These are phyloP conservation scores for Blastobasis adustella DNA, from an alignment of 2,888 invertebrate species.

Conservation along the genomic window DNA sequence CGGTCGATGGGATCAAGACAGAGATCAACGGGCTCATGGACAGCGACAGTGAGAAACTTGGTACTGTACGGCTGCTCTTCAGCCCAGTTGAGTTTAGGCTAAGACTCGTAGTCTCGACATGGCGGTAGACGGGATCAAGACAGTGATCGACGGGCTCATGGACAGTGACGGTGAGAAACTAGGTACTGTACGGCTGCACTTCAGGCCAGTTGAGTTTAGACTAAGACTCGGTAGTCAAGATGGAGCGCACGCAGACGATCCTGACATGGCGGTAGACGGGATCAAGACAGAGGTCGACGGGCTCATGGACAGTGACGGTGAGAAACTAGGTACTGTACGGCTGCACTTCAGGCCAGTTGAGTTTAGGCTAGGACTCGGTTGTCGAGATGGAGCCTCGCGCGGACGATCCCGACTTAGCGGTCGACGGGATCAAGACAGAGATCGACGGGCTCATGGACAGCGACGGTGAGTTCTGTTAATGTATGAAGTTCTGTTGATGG, in stretches of 20 bases:
- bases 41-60: constrained; percentile 35
- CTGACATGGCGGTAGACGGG: neutral
- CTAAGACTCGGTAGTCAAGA: neutral
- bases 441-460: constrained; percentile 72
- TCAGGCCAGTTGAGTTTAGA: neutral
- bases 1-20: constrained; percentile 69
- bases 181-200: neutral
- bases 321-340: neutral
- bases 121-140: neutral
- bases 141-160: constrained; percentile 37
- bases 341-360: neutral
- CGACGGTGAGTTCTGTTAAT: constrained; percentile 43
- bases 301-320: neutral
- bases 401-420: constrained; percentile 36
- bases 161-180: constrained; percentile 45
- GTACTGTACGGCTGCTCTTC: no score
- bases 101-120: neutral
- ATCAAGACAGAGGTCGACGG: neutral
- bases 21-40: constrained; percentile 73
- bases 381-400: constrained; percentile 64
- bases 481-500: no score
- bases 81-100: no score
- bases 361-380: neutral
- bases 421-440: constrained; percentile 71
- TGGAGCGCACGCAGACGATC: neutral